Conservation (phyloP, 2,797 vertebrate species). For the Anableps anableps region DNA sequence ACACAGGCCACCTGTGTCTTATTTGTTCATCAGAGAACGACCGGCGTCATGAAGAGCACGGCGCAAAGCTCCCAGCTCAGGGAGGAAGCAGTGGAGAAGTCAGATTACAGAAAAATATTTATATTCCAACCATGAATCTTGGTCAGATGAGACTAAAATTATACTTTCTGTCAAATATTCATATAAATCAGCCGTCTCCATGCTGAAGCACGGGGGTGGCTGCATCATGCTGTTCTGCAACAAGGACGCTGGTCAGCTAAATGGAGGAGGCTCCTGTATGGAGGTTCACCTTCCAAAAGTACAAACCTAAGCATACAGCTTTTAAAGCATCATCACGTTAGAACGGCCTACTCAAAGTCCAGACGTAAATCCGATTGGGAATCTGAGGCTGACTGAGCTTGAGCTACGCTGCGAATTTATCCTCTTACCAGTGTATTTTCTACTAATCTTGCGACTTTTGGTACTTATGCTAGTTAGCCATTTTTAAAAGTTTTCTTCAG, state of each 20-base stretch:
- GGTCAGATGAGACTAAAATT: not conserved
- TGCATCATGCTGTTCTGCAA: no score
- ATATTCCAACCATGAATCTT: not conserved
- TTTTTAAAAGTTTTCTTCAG: not conserved
- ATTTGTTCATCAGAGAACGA: not conserved
- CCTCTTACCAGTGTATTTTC: no score
- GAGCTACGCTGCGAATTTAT: no score
- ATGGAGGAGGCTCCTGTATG: no score
- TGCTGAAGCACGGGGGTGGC: no score
- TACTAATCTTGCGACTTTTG: not conserved
- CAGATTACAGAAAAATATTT: no score
- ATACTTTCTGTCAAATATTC: not conserved
- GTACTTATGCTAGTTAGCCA: not conserved
- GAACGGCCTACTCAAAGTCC: constrained; percentile 1
- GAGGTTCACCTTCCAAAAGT: not conserved
- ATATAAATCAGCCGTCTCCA: not conserved
- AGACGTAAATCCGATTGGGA: not conserved
- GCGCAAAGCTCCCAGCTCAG: not conserved
- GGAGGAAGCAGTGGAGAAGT: not conserved
- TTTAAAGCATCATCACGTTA: not conserved
- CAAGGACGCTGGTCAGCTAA: no score
- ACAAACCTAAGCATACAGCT: not conserved
- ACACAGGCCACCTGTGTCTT: not conserved
- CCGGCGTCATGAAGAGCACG: not conserved
- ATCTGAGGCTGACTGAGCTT: not conserved